Evolutionary conservation across 2,888 invertebrate genomes (phyloP), one percentile per base, ranked within the genome.

Genomic region (Diarsia dahlii): DNA sequence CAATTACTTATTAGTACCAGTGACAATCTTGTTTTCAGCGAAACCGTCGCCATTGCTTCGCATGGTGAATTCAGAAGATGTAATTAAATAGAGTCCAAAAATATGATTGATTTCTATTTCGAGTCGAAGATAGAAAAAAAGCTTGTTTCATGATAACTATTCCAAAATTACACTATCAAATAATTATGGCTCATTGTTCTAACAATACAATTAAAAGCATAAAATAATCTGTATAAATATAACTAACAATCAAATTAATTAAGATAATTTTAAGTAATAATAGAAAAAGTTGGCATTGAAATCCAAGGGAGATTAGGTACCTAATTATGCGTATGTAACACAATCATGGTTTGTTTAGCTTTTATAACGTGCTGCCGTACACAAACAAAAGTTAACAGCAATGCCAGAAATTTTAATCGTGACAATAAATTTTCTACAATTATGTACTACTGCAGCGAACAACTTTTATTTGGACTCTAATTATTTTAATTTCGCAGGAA

Each of bases 401-500:
- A 83, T 83, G 82, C 74, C 74, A 86, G 80, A 80, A 81, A 82
- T 85, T 87, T 84, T 87, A 87, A 87, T 82, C 86, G 80, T 86
- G 82, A 86, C 84, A 80, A 70, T 86, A 87, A 86, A 86, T 81
- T 82, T 81, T 50, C 77, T 76, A 87, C 75, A 86, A 79, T 82
- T 76, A 87, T 81, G 81, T 87, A 78, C 66, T 80, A 76, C 64
- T 82, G 72, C 60, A 69, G 71, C 64, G 76, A 80, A 69, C 48
- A 81, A 80, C 81, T 87, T 82, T 84, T 85, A 84, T 87, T 82
- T 75, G 80, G 80, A 73, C 66, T 76, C 72, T 74, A 87, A 83
- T 83, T 84, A 86, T 86, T 80, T 84, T 82, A 85, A 81, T 85
- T 84, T 87, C 68, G 82, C 85, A 81, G 86, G 80, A 80, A 84